Evolutionary conservation across 2,797 vertebrate species (phyloP).

Genomic region (Catamblyrhynchus diadema): DNA sequence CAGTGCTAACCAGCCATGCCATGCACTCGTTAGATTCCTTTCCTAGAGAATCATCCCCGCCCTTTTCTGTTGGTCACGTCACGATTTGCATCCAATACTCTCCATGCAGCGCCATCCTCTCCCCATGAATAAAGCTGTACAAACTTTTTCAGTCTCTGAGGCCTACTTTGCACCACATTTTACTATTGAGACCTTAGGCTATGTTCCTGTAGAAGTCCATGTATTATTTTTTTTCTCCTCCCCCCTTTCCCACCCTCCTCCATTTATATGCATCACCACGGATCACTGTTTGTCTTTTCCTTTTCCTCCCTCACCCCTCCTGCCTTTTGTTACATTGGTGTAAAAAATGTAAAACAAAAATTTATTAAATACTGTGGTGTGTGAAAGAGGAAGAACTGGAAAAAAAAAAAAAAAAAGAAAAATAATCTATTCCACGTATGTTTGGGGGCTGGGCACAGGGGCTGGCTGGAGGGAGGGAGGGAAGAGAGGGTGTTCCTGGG

Average conservation of each 20-base stretch:
- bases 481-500: constrained; percentile 14
- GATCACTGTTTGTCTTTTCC: constrained; percentile 48
- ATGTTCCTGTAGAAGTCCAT: constrained; percentile 56
- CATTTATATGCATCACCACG: constrained; percentile 57
- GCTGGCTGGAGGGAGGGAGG: constrained; percentile 28
- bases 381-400: constrained; percentile 76
- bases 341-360: constrained; percentile 82
- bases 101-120: constrained; percentile 54
- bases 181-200: constrained; percentile 36
- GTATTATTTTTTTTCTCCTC: neutral
- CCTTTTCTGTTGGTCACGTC: constrained; percentile 60
- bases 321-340: constrained; percentile 79
- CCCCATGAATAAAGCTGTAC: constrained; percentile 77
- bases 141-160: constrained; percentile 72
- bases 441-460: constrained; percentile 62
- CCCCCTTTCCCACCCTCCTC: neutral
- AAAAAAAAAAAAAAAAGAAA: constrained; percentile 20
- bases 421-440: constrained; percentile 63
- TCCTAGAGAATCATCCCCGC: constrained; percentile 68
- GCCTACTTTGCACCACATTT: constrained; percentile 73
- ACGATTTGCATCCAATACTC: constrained; percentile 46
- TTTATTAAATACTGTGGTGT: constrained; percentile 80
- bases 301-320: constrained; percentile 11
- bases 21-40: constrained; percentile 72
- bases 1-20: constrained; percentile 64